phyloP scores from a whole-genome alignment of 2,888 invertebrate species.

The Catocala nupta region DNA sequence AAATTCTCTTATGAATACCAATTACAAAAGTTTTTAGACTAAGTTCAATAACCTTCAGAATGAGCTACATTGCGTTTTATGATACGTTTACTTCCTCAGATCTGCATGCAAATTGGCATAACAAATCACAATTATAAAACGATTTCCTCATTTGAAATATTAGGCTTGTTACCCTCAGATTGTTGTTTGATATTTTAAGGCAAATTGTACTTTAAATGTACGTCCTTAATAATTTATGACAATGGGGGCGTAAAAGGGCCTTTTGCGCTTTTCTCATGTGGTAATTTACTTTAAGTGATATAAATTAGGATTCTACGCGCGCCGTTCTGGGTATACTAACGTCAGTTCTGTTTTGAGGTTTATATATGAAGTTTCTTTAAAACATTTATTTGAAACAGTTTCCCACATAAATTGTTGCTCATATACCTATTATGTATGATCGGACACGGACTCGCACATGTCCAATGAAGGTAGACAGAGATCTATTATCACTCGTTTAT shows the following conservation, averaged over 20 bases:
- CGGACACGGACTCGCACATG: too few species aligned
- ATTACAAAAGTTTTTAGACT: conserved; percentile 1
- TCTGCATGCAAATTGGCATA: conserved; percentile 9
- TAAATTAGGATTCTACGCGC: conserved; percentile 10
- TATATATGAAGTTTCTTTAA: too few species aligned
- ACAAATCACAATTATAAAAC: conserved; percentile 43
- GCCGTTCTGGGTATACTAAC: neutral
- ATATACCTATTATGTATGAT: too few species aligned
- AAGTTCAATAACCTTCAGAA: neutral
- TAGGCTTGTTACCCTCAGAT: conserved; percentile 30
- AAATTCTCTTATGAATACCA: too few species aligned
- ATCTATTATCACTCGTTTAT: too few species aligned
- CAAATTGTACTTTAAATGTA: conserved; percentile 46
- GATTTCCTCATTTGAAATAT: conserved; percentile 40
- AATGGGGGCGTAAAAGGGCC: conserved; percentile 17
- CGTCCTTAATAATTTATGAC: conserved; percentile 41
- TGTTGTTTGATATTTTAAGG: conserved; percentile 45
- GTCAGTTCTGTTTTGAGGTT: neutral
- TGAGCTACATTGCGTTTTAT: neutral
- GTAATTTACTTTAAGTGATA: conserved; percentile 13
- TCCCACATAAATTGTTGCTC: too few species aligned
- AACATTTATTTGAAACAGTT: too few species aligned
- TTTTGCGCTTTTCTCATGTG: conserved; percentile 13
- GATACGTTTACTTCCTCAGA: neutral
- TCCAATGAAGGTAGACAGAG: too few species aligned